Percentiles rank a stretch among this genome's conserved stretches.
These are phyloP conservation scores for Chesias legatella DNA, from an alignment of 2,888 invertebrate genomes.

Conservation along the genomic window DNA sequence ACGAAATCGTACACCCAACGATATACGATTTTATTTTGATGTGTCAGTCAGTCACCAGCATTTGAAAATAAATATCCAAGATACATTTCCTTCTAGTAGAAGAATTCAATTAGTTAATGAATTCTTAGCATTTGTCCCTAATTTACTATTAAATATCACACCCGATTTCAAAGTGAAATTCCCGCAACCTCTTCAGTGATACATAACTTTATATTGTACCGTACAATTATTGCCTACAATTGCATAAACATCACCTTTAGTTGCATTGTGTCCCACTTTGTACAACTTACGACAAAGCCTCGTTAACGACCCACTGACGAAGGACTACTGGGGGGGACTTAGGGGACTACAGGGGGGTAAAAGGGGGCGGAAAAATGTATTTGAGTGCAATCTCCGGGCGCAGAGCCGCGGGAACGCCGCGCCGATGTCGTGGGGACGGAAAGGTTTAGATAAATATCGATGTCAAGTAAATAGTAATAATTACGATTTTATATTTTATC, in stretches of 20 bases:
- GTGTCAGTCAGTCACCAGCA: no score
- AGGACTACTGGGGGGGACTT: conserved; percentile 12
- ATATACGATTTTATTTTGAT: no score
- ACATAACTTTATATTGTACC: no score
- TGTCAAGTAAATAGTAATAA: conserved; percentile 10
- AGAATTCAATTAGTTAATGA: no score
- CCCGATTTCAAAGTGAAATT: no score
- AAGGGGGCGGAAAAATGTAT: conserved; percentile 32
- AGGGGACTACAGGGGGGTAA: conserved; percentile 5
- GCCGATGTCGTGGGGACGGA: conserved; percentile 9
- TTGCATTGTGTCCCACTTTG: conserved; percentile 14
- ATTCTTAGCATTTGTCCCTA: no score
- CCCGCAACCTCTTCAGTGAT: background rate
- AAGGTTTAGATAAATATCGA: conserved; percentile 11
- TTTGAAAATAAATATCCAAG: no score
- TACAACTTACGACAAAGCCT: conserved; percentile 29
- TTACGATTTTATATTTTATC: no score
- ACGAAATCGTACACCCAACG: no score
- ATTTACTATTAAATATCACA: no score
- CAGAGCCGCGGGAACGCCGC: conserved; percentile 16
- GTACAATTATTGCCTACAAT: conserved; percentile 1
- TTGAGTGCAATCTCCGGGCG: conserved; percentile 40
- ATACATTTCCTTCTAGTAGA: no score
- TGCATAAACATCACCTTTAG: conserved; percentile 11
- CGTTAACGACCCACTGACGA: conserved; percentile 28